Evolutionary conservation across 2,797 vertebrate genomes (phyloP).

Genomic region (Mallotus villosus): DNA sequence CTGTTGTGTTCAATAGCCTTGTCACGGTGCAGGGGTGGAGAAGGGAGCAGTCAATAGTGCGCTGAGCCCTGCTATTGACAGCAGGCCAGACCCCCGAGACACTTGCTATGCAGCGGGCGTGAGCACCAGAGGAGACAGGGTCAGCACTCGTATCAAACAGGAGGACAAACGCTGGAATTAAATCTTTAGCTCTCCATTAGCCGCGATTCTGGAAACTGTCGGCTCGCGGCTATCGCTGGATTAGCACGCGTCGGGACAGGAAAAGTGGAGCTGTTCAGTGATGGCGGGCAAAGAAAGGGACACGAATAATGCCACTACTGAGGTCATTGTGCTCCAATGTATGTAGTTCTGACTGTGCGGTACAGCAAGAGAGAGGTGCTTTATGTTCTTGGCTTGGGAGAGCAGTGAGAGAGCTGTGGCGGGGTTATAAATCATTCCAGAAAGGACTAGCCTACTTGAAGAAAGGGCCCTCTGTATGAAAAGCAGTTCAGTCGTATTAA

Average conservation of each 20-base stretch:
- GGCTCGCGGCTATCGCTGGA: neutral
- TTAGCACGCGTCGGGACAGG: conserved; percentile 8
- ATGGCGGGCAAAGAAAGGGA: neutral
- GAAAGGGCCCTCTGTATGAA: neutral
- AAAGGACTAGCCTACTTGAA: neutral
- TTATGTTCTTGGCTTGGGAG: neutral
- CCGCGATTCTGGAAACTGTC: conserved; percentile 20
- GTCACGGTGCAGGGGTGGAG: conserved; percentile 26
- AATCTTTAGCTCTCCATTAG: conserved; percentile 39
- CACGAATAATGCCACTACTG: no score
- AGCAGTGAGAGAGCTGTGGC: neutral
- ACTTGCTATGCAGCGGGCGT: conserved; percentile 25
- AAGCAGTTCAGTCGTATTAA: neutral
- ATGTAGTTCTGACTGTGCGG: no score
- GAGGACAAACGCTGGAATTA: conserved; percentile 41
- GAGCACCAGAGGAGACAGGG: conserved; percentile 26
- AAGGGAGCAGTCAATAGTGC: conserved; percentile 46
- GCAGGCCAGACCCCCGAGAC: conserved; percentile 30
- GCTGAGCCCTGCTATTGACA: conserved; percentile 46
- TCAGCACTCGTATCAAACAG: conserved; percentile 43
- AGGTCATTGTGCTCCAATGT: no score
- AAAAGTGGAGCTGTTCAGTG: neutral
- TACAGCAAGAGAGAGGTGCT: neutral
- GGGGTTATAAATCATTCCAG: neutral
- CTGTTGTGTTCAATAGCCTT: conserved; percentile 33